A percentile compares a stretch with the other conserved stretches of the same genome.
Evolutionary conservation across 2,797 vertebrate genomes (phyloP).

Genomic region (Lepus townsendii): DNA sequence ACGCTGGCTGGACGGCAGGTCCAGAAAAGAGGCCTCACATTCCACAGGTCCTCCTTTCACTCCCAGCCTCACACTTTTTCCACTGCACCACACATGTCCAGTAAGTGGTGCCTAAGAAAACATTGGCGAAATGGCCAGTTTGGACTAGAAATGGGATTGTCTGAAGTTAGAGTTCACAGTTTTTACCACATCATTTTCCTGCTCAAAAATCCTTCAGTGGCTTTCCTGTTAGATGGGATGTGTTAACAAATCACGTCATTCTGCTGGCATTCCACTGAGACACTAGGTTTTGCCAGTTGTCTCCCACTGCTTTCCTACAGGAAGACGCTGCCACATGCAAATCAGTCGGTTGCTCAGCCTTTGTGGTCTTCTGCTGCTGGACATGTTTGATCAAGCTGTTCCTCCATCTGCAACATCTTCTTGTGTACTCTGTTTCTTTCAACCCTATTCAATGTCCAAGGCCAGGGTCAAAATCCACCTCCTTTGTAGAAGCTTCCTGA

Average conservation of each 20-base stretch:
- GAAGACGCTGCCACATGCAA: background rate
- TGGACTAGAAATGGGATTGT: slow-evolving; percentile 70
- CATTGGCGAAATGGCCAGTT: slow-evolving; percentile 59
- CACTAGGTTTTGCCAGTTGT: background rate
- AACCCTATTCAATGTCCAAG: background rate
- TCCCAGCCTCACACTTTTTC: slow-evolving; percentile 72
- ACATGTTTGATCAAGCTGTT: background rate
- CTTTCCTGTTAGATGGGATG: slow-evolving; percentile 23
- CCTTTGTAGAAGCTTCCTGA: background rate
- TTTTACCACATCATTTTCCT: slow-evolving; percentile 56
- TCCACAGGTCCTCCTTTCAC: slow-evolving; percentile 66
- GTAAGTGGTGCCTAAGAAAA: slow-evolving; percentile 81
- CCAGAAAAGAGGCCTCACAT: slow-evolving; percentile 54
- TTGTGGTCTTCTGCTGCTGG: background rate
- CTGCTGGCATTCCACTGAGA: slow-evolving; percentile 41
- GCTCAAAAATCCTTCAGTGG: slow-evolving; percentile 64
- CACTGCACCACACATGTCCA: slow-evolving; percentile 64
- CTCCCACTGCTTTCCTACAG: slow-evolving; percentile 31
- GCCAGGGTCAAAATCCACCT: background rate
- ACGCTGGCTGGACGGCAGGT: slow-evolving; percentile 24
- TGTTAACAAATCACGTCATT: slow-evolving; percentile 62
- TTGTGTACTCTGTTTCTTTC: background rate
- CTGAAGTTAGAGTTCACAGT: slow-evolving; percentile 65
- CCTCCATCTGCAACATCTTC: background rate
- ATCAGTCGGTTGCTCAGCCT: background rate